Percentiles rank a stretch among this genome's conserved stretches.
phyloP scores from a whole-genome alignment of 2,888 invertebrate genomes.

The Phortica magna region DNA sequence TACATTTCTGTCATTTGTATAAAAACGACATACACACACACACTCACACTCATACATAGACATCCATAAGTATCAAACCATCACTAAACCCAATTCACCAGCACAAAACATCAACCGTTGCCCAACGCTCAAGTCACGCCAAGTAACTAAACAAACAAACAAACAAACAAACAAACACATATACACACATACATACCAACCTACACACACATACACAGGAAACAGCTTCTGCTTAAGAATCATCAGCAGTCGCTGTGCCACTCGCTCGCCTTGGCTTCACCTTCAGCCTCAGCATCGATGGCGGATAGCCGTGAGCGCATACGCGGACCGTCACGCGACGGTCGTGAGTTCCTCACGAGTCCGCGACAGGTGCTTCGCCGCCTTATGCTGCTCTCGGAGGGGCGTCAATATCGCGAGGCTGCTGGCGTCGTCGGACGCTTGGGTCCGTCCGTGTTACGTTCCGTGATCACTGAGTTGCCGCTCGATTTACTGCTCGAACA shows the following conservation, averaged over 20 bases:
- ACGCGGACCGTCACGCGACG: conserved; percentile 82
- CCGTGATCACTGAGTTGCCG: conserved; percentile 88
- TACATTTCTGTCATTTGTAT: conserved; percentile 32
- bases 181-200: neutral
- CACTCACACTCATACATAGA: neutral
- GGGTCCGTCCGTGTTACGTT: conserved; percentile 88
- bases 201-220: conserved; percentile 19
- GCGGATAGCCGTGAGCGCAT: conserved; percentile 86
- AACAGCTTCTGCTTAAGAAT: conserved; percentile 64
- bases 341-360: conserved; percentile 81
- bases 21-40: conserved; percentile 23
- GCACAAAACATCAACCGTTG: conserved; percentile 14
- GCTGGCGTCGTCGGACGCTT: conserved; percentile 89
- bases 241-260: conserved; percentile 65
- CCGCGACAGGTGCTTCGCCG: conserved; percentile 84
- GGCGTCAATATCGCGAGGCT: conserved; percentile 93
- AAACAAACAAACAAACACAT: neutral
- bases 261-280: conserved; percentile 37
- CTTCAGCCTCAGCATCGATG: conserved; percentile 76
- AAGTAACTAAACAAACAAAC: neutral
- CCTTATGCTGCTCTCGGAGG: conserved; percentile 90
- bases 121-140: neutral
- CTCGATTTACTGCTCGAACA: conserved; percentile 93
- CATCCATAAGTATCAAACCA: too few relatives aligned
- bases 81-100: neutral